These are phyloP conservation scores for Aselliscus stoliczkanus DNA, from an alignment of 2,797 vertebrate genomes.

Conservation along the genomic window DNA sequence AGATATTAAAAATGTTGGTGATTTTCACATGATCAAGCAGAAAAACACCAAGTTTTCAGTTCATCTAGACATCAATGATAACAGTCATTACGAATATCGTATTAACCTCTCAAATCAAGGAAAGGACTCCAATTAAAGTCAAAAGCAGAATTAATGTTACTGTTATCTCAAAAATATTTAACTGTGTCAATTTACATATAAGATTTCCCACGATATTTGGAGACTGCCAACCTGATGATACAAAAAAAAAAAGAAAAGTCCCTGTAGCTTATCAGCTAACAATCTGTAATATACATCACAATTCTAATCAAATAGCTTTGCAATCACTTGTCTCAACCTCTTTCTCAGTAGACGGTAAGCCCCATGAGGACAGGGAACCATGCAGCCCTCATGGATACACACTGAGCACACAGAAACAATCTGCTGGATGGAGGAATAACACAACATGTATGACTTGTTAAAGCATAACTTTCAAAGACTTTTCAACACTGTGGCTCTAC, in stretches of 20 bases:
- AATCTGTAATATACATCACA: accelerated
- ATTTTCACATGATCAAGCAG: neutral
- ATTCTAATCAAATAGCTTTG: accelerated
- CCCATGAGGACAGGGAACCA: accelerated
- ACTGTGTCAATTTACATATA: neutral
- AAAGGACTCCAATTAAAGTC: neutral
- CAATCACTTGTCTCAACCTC: neutral
- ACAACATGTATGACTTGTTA: accelerated
- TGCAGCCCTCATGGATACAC: too few relatives aligned
- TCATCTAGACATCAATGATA: neutral
- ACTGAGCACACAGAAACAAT: accelerated
- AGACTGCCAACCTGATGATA: too few relatives aligned
- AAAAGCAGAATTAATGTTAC: neutral
- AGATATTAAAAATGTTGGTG: neutral
- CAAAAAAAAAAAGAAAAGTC: accelerated
- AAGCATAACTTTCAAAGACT: accelerated
- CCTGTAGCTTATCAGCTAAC: accelerated
- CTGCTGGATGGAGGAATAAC: accelerated
- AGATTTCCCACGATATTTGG: neutral
- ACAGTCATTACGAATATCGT: accelerated
- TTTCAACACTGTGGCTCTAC: accelerated
- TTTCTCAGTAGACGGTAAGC: too few relatives aligned
- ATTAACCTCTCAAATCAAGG: neutral
- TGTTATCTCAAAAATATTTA: neutral
- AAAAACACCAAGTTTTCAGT: neutral